Percentiles rank a stretch among this genome's conserved stretches.
These are phyloP conservation scores for Dryobotodes eremita DNA, from an alignment of 2,888 invertebrate genomes.

Conservation along the genomic window DNA sequence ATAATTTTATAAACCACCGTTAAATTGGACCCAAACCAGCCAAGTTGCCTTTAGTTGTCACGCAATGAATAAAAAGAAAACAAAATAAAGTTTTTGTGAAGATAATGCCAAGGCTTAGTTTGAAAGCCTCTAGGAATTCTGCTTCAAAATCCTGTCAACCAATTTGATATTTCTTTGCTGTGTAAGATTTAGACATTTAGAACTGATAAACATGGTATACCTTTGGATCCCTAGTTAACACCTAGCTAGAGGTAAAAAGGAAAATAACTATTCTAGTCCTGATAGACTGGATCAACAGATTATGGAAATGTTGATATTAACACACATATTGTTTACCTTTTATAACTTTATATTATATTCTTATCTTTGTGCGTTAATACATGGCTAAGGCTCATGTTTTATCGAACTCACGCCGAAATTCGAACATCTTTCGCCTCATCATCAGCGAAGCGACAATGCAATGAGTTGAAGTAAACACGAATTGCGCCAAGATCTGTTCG, in stretches of 20 bases:
- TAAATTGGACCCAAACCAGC: neutral
- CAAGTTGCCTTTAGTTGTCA: neutral
- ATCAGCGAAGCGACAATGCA: slow-evolving; percentile 59
- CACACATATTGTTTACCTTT: neutral
- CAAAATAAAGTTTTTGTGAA: neutral
- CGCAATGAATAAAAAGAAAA: neutral
- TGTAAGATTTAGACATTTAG: neutral
- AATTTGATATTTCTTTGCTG: neutral
- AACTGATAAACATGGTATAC: neutral
- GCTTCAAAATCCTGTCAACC: neutral
- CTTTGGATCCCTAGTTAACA: neutral
- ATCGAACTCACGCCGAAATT: slow-evolving; percentile 56
- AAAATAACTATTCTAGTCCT: neutral
- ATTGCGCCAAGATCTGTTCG: slow-evolving; percentile 62
- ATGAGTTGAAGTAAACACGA: slow-evolving; percentile 64
- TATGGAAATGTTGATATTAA: neutral
- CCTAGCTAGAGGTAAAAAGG: neutral
- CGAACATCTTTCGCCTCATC: slow-evolving; percentile 65
- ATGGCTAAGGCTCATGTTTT: neutral
- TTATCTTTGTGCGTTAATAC: neutral
- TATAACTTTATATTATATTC: neutral
- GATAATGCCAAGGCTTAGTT: neutral
- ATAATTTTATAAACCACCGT: neutral
- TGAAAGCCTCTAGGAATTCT: neutral
- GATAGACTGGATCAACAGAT: neutral